Conservation (phyloP, 1,140 invertebrate genomes). For the Phortica variegata region DNA sequence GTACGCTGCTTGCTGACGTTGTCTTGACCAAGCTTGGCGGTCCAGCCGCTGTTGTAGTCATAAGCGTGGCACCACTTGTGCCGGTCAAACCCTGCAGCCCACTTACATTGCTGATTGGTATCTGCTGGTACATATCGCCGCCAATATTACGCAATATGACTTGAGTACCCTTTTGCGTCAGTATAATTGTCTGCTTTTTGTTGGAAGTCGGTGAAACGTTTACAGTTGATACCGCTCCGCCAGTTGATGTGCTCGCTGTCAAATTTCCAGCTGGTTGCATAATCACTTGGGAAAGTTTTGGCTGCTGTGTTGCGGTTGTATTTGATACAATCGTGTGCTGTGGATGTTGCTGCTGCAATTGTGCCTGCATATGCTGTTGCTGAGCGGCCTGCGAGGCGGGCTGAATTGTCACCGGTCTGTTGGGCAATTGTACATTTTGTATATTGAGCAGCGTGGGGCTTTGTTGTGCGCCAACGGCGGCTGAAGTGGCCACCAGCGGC, state of each 20-base stretch:
- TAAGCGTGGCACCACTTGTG: slow-evolving; percentile 37
- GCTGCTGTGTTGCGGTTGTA: slow-evolving; percentile 51
- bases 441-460: slow-evolving; percentile 44
- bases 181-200: slow-evolving; percentile 54
- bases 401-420: slow-evolving; percentile 52
- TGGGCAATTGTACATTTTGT: slow-evolving; percentile 52
- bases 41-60: slow-evolving; percentile 48
- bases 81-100: slow-evolving; percentile 34
- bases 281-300: slow-evolving; percentile 47
- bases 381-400: slow-evolving; percentile 53
- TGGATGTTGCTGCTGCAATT: slow-evolving; percentile 50
- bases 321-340: slow-evolving; percentile 55
- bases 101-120: slow-evolving; percentile 52
- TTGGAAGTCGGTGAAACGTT: slow-evolving; percentile 35
- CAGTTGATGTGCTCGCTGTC: slow-evolving; percentile 7
- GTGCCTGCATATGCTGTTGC: slow-evolving; percentile 51
- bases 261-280: slow-evolving; percentile 37
- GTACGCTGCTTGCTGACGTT: slow-evolving; percentile 25
- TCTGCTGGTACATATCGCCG: slow-evolving; percentile 54
- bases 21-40: slow-evolving; percentile 51
- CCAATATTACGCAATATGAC: slow-evolving; percentile 53
- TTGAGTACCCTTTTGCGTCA: slow-evolving; percentile 43
- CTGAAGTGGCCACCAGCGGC: slow-evolving; percentile 43
- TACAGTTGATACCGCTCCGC: slow-evolving; percentile 20
- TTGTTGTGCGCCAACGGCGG: slow-evolving; percentile 29